Evolutionary conservation across 1,140 invertebrate species (phyloP), one percentile per base, ranked within the genome.

Genomic region (Mycetomoellerius zeteki): DNA sequence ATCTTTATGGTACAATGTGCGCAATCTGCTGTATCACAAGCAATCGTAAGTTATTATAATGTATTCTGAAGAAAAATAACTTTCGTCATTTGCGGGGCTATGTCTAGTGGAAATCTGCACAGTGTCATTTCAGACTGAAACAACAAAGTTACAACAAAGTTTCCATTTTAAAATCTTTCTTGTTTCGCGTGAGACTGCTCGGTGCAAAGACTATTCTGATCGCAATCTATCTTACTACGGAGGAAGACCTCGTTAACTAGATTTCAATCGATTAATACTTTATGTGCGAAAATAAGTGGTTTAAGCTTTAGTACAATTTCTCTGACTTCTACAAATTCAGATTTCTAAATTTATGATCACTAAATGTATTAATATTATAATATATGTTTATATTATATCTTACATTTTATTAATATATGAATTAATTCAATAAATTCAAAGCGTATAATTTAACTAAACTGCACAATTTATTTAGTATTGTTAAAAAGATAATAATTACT

Each of bases 101-200:
- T 56, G 50, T 14, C 52, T 37, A 19, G 52, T 16, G 27, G 19
- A 75, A 75, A 56, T 75, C 72, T 75, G 54, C 50, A 75, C 12
- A 75, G 30, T n/a, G 72, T 58, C 72, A 75, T 37, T 75, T 12
- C 14, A 56, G n/a, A 58, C 30, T 21, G 30, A 58, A 58, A 75
- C 30, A 75, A 75, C 30, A 54, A 52, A 56, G 24, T 75, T 75
- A 75, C n/a, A 16, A 58, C n/a, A 7, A 58, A 58, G 52, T 21
- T 75, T 33, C n/a, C 52, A 30, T 56, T 73, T 58, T 24, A 37
- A 56, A 75, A 75, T 75, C 72, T 37, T 58, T n/a, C n/a, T n/a
- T 14, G n/a, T 75, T 75, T 75, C 52, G 72, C 52, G 52, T 75
- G 72, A 75, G 27, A 75, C 33, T n/a, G 72, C 52, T 56, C n/a